A percentile compares a stretch with the other conserved stretches of the same genome.
Conservation (phyloP, 1,140 invertebrate species). For the Procambarus virginalis region DNA sequence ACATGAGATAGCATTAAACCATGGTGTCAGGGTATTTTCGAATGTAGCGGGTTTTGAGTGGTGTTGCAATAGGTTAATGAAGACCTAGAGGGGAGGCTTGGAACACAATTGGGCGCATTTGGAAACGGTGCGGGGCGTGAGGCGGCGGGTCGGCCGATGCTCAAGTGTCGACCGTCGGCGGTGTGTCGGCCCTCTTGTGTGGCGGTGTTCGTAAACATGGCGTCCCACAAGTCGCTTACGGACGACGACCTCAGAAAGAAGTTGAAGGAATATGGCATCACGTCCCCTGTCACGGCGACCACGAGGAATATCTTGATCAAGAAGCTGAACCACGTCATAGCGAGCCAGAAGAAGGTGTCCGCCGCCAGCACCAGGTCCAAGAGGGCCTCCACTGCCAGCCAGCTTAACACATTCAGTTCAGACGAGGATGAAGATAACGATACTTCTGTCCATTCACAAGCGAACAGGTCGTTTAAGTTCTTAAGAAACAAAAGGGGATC, state of each 20-base stretch:
- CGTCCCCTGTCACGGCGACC: constrained; percentile 47
- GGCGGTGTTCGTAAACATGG: constrained; percentile 59
- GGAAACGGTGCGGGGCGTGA: no score
- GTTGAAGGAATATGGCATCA: constrained; percentile 51
- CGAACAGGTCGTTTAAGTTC: background rate
- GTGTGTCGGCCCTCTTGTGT: background rate
- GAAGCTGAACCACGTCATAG: constrained; percentile 59
- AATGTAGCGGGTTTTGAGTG: background rate
- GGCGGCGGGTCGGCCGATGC: background rate
- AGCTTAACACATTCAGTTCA: constrained; percentile 55
- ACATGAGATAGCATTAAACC: no score
- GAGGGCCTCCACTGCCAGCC: constrained; percentile 6
- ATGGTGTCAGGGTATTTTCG: background rate
- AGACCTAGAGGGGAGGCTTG: background rate
- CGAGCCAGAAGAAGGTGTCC: constrained; percentile 32
- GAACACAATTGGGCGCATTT: background rate
- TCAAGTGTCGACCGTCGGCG: background rate
- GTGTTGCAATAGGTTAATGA: background rate
- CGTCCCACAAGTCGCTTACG: constrained; percentile 48
- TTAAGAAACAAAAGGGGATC: constrained; percentile 13
- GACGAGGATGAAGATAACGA: constrained; percentile 57
- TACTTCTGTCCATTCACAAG: background rate
- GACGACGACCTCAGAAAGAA: constrained; percentile 47
- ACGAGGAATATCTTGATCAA: constrained; percentile 56
- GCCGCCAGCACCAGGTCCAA: constrained; percentile 3